Evolutionary conservation across 2,888 invertebrate species (phyloP).

Genomic region (Brachypalpus laphriformis): DNA sequence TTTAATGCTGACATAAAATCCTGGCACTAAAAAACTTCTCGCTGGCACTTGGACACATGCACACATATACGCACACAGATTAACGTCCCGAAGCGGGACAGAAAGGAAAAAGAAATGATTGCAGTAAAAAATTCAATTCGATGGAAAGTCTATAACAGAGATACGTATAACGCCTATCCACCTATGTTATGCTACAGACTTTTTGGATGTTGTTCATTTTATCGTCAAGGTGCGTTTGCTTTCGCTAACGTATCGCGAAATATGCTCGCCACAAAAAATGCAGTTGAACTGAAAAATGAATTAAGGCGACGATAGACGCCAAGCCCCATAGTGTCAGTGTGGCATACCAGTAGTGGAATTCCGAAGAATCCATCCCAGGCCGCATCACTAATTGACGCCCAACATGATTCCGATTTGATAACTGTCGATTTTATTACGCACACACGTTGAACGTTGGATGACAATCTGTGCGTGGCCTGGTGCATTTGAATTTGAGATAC

Average conservation of each 20-base stretch:
- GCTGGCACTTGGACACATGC: neutral
- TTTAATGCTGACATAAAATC: conserved; percentile 79
- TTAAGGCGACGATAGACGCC: conserved; percentile 46
- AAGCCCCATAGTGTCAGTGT: conserved; percentile 33
- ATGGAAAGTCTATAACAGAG: conserved; percentile 38
- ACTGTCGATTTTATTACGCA: conserved; percentile 69
- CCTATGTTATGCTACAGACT: conserved; percentile 13
- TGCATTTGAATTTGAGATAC: conserved; percentile 23
- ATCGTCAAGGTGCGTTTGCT: conserved; percentile 1
- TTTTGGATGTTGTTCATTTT: conserved; percentile 29
- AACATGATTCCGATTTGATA: conserved; percentile 72
- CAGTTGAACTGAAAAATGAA: conserved; percentile 45
- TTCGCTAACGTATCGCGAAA: conserved; percentile 54
- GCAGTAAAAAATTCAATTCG: conserved; percentile 64
- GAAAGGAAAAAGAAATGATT: conserved; percentile 51
- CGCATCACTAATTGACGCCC: conserved; percentile 69
- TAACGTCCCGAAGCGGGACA: conserved; percentile 29
- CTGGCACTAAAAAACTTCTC: conserved; percentile 77
- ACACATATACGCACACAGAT: neutral
- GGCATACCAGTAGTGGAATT: conserved; percentile 58
- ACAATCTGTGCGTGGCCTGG: conserved; percentile 49
- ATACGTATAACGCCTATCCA: conserved; percentile 52
- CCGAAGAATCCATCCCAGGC: conserved; percentile 34
- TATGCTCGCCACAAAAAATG: conserved; percentile 38
- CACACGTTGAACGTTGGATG: conserved; percentile 28